Evolutionary conservation across 2,797 vertebrate genomes (phyloP).

Genomic region (Delichon dasypus): DNA sequence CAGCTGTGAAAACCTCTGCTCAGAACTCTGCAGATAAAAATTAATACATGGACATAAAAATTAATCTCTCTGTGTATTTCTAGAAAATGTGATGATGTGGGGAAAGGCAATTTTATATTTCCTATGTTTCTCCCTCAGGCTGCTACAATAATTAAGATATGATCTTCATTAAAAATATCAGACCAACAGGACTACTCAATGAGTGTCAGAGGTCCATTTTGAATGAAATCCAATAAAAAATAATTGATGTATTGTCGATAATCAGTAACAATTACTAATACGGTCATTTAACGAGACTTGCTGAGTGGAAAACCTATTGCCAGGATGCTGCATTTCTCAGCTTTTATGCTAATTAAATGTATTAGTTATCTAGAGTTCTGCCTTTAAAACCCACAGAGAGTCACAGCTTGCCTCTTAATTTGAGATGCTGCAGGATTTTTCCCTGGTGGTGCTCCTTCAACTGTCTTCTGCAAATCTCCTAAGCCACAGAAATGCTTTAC

Average conservation of each 20-base stretch:
- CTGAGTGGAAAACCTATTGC: neutral
- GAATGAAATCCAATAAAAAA: neutral
- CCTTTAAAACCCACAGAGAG: neutral
- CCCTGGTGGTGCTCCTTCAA: neutral
- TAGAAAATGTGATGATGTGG: neutral
- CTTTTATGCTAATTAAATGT: neutral
- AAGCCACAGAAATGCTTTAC: neutral
- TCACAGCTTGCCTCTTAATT: neutral
- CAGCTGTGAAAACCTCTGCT: neutral
- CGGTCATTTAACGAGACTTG: neutral
- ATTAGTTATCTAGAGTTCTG: neutral
- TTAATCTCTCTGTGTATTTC: neutral
- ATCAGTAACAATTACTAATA: neutral
- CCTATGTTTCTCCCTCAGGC: neutral
- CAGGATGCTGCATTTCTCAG: neutral
- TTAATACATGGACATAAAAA: neutral
- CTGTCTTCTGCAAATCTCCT: neutral
- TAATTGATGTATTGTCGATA: neutral
- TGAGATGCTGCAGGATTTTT: constrained; percentile 1
- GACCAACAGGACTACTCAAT: neutral
- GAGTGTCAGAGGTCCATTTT: neutral
- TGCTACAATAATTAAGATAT: neutral
- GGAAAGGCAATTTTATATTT: neutral
- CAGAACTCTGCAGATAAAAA: neutral
- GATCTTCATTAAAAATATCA: neutral